Base-by-base conservation (phyloP, 2,888 invertebrate genomes). In the Kuschelorhynchus macadamiae region DNA sequence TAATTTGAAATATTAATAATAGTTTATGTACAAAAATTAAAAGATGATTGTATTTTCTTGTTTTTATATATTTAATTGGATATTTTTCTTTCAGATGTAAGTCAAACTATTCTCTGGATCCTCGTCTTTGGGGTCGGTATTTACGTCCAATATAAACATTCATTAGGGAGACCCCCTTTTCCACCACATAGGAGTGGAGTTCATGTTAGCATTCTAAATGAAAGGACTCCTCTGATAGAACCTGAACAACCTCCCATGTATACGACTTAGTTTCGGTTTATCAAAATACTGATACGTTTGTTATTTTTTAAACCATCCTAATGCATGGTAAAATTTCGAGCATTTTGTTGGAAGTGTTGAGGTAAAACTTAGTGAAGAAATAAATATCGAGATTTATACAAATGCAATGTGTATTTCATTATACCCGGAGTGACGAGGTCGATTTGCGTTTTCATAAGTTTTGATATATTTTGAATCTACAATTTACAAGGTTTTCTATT, bases 141-240 rank as follows among this genome's bases (percentile, higher is more conserved):
- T 71, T 77, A 82, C 30, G 83, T 87, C 73, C 92, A 91, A 79
- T 81, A 85, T 52, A 84, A 84, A 77, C 81, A 86, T 61, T 88
- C 88, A 77, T 81, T 83, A 12, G 86, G 87, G 9, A 84, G 85
- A 60, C 87, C 90, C 0, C 90, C 90, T 0, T 91, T 91, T 81
- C 90, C 90, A 0, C 88, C 89, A 0, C 87, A 74, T 44, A 62
- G 74, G 46, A 52, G 36, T 47, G 57, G 44, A 7, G 9, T 52
- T 11, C 17, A 64, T 18, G 4, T 53, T 7, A 53, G 56, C 16
- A 14, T 16, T 16, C 14, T 12, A 12, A 70, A 71, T 36, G 74
- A 74, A 60, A 71, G 56, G 30, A 71, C 72, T 12, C 70, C 70
- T 16, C 49, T 74, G 2, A 36, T 74, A 18, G 55, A 14, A 11